Evolutionary conservation across 2,888 invertebrate species (phyloP).

Genomic region (Caenorhabditis angaria): DNA sequence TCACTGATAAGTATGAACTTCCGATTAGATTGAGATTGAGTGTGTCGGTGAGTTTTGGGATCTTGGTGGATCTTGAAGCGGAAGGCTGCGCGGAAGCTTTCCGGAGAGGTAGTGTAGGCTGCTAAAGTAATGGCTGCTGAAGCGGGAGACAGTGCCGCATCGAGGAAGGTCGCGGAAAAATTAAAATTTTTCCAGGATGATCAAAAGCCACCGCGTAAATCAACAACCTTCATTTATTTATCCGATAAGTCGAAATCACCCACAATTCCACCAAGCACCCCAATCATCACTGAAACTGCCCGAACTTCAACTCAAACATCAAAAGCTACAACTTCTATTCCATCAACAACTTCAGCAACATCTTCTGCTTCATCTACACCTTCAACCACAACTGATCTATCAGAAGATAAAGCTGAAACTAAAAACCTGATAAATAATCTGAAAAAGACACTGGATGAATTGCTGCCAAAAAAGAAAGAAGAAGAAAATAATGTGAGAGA

Average conservation of each 20-base stretch:
- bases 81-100: too few species aligned
- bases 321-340: slow-evolving; percentile 6
- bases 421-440: slow-evolving; percentile 16
- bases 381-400: background rate
- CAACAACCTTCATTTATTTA: slow-evolving; percentile 49
- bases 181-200: slow-evolving; percentile 59
- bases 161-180: too few species aligned
- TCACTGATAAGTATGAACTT: slow-evolving; percentile 18
- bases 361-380: slow-evolving; percentile 6
- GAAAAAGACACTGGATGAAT: slow-evolving; percentile 11
- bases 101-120: too few species aligned
- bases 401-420: background rate
- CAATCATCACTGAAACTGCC: slow-evolving; percentile 8
- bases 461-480: slow-evolving; percentile 11
- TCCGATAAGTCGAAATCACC: slow-evolving; percentile 25
- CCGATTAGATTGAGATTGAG: slow-evolving; percentile 40
- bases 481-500: background rate
- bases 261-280: background rate
- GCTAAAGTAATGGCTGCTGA: too few species aligned
- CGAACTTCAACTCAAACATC: slow-evolving; percentile 9
- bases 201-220: slow-evolving; percentile 28
- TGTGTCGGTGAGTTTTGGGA: slow-evolving; percentile 31
- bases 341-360: slow-evolving; percentile 13
- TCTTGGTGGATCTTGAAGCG: background rate
- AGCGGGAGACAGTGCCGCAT: too few species aligned